phyloP scores from a whole-genome alignment of 2,797 vertebrate species.

The Coracias cyanogaster region DNA sequence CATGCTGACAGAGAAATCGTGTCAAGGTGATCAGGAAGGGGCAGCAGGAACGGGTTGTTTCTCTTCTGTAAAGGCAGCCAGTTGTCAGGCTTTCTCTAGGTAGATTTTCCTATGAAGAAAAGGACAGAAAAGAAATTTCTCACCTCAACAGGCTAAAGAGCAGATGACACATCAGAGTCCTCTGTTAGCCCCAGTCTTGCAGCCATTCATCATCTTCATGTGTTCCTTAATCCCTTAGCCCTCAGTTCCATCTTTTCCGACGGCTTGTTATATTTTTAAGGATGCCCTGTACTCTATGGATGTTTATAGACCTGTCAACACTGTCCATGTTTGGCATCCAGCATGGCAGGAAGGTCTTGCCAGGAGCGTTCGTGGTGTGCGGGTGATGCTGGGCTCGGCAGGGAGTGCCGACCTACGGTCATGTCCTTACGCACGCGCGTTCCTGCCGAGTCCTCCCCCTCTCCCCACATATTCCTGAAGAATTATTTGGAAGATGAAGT shows the following conservation, averaged over 20 bases:
- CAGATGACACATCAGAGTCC: rapidly evolving
- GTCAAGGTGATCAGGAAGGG: slow-evolving; percentile 26
- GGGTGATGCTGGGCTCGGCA: background rate
- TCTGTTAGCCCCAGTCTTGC: rapidly evolving
- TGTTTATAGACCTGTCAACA: too few species aligned
- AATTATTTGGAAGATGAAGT: background rate
- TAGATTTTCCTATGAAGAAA: background rate
- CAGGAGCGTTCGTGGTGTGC: rapidly evolving
- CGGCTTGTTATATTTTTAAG: rapidly evolving
- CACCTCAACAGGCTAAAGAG: background rate
- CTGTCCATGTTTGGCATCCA: background rate
- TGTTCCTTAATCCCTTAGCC: background rate
- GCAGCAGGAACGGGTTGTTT: background rate
- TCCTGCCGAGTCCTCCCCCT: background rate
- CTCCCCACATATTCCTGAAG: background rate
- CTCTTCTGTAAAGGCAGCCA: background rate
- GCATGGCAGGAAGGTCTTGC: rapidly evolving
- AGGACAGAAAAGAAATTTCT: background rate
- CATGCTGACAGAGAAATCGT: background rate
- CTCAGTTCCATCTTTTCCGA: background rate
- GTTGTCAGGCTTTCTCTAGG: background rate
- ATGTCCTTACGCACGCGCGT: rapidly evolving
- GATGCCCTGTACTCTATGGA: rapidly evolving
- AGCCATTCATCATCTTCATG: background rate
- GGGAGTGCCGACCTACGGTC: rapidly evolving